phyloP scores from a whole-genome alignment of 2,797 vertebrate species.

The Podarcis siculus region DNA sequence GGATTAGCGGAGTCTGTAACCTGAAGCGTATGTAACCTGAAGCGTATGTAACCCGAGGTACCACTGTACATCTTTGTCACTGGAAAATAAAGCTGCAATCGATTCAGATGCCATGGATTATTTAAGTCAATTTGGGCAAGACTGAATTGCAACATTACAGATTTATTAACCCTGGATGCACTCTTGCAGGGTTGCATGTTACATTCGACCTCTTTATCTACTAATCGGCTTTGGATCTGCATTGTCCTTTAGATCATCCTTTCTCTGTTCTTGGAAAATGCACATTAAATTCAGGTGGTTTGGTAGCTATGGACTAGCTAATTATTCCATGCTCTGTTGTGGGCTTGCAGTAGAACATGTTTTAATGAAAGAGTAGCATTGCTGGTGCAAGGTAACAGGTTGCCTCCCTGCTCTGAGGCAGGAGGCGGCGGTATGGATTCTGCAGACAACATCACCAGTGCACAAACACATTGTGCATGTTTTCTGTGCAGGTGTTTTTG shows the following conservation, averaged over 20 bases:
- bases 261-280: background rate
- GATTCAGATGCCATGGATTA: background rate
- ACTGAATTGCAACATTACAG: background rate
- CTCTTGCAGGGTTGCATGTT: background rate
- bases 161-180: background rate
- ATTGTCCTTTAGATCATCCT: background rate
- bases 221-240: background rate
- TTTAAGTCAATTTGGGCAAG: background rate
- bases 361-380: background rate
- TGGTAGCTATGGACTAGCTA: background rate
- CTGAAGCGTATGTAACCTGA: too few species aligned
- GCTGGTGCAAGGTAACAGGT: background rate
- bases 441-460: background rate
- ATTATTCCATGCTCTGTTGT: background rate
- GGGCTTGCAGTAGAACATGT: background rate
- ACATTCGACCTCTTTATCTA: background rate
- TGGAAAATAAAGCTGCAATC: slow-evolving; percentile 22
- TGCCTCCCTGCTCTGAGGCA: background rate
- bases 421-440: background rate
- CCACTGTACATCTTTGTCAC: background rate
- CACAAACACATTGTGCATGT: background rate
- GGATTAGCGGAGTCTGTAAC: too few species aligned
- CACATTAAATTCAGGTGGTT: background rate
- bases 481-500: background rate
- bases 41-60: too few species aligned